Base-by-base conservation (phyloP, 2,888 invertebrate species). In the Arrhopalites spinosus region DNA sequence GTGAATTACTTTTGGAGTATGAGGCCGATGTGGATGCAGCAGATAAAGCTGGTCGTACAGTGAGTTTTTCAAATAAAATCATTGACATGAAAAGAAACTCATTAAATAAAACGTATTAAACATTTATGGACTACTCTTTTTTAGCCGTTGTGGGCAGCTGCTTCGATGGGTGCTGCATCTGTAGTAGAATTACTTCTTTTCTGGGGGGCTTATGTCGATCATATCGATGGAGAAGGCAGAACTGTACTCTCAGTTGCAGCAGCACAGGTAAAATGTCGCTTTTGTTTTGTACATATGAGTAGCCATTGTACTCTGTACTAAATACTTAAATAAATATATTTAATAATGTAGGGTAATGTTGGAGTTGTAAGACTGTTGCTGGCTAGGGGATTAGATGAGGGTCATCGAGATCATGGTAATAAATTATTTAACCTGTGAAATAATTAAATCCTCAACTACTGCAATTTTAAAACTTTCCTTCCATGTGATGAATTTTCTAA, bases 121-220 rank as follows among this genome's bases (percentile, higher is more conserved):
- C 36, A 7, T 36, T 36, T 36, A 7, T 36, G 36, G 3, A 36
- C 11, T 36, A 36, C 11, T 36, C 3, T 36, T 36, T 36, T 36
- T 36, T 36, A 36, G 0, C 94, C 95, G 1, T 87, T 96, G 79
- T 96, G 96, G 92, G 72, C 73, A 7, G 61, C 69, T 61, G 77
- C 77, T 29, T 77, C 77, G 7, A 75, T 78, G 78, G 75, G 78
- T 8, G 71, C 74, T 59, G 92, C 94, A 29, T 89, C 91, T 17
- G 92, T 95, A 0, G 93, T 95, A 0, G 91, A 93, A 20, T 88
- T 95, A 80, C 87, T 97, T 80, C 88, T 97, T 79, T 96, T 95
- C 87, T 96, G 96, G 96, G 96, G 96, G 56, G 96, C 96, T 78
- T 94, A 95, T 84, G 94, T 96, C 72, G 97, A 97, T 87, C 92